Base-by-base conservation (phyloP, 2,113 vertebrate genomes). In the Gymnogyps californianus region DNA sequence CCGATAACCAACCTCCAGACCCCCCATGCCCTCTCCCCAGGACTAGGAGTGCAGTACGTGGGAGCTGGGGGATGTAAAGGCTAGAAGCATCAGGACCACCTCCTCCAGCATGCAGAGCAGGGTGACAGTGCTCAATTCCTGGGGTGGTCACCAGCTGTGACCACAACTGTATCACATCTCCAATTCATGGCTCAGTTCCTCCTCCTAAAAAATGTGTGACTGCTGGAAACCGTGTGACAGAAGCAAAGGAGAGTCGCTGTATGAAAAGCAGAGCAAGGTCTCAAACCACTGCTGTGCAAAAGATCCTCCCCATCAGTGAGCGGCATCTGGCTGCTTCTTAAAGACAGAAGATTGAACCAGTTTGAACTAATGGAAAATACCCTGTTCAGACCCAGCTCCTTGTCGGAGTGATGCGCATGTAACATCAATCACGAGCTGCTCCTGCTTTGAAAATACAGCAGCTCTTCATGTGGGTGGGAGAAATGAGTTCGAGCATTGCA, bases 371-470 rank as follows among this genome's bases (percentile, higher is more conserved):
- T 46, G 29, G 71, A 93, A 94, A 89, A 93, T 32, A 66, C 6
- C 9, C 32, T 22, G 17, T n/a, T 91, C 69, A 71, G 44, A 52
- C 40, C 32, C 69, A 78, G 66, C 58, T 93, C 46, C 34, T 51
- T 79, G 36, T 75, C 4, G 0, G 59, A 78, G 42, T 46, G 66
- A 95, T 31, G 49, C 6, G 1, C 69, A 25, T 31, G 57, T 82
- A 59, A 21, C 79, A 89, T 82, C 70, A 52, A 59, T 84, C 44
- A 83, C 25, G 31, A 64, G 58, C 78, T 95, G 81, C 36, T 96
- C 47, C 90, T 79, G 70, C 90, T 85, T 47, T 82, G 65, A 91
- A 91, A 93, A 71, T 36, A 78, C 61, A 78, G 67, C 51, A 69
- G 69, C 52, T 81, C 44, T 61, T 87, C 57, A 24, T 11, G 66